Conservation (phyloP, 1,140 invertebrate genomes). For the Diorhabda carinulata region DNA sequence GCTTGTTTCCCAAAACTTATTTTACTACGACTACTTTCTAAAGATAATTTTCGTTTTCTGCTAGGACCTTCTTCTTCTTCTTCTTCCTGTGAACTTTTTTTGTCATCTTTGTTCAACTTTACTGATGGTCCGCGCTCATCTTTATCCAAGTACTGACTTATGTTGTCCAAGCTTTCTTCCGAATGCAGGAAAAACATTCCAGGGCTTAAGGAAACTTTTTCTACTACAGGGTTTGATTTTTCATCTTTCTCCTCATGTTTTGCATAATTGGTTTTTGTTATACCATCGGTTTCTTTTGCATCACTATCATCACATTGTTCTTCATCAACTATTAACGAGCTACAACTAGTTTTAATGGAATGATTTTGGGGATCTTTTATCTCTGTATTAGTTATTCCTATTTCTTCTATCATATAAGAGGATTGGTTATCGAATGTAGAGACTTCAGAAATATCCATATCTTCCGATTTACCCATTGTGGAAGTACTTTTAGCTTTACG, state of each 20-base stretch:
- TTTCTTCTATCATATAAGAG: background rate
- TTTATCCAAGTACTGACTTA: constrained; percentile 46
- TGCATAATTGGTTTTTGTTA: background rate
- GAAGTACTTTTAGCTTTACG: constrained; percentile 29
- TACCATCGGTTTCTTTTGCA: background rate
- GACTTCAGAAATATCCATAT: constrained; percentile 27
- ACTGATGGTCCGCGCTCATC: constrained; percentile 31
- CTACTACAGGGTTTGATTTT: background rate
- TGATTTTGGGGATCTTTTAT: constrained; percentile 19
- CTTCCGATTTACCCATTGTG: constrained; percentile 25
- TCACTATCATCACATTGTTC: constrained; percentile 10
- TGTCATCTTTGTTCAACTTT: constrained; percentile 6
- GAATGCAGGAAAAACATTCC: constrained; percentile 32
- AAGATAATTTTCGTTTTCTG: constrained; percentile 42
- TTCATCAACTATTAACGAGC: constrained; percentile 28
- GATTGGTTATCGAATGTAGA: constrained; percentile 22
- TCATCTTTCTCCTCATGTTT: background rate
- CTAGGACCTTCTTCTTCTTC: constrained; percentile 14
- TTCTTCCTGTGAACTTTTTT: constrained; percentile 3
- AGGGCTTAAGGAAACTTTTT: constrained; percentile 16
- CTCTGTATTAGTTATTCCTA: background rate
- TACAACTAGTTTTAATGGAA: constrained; percentile 13
- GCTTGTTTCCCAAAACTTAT: constrained; percentile 40
- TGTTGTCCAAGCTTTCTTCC: constrained; percentile 42
- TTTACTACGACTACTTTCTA: constrained; percentile 42